Evolutionary conservation across 35 echinoderm and acorn worm genomes (phyloP).

Genomic region (Amphiura filiformis): DNA sequence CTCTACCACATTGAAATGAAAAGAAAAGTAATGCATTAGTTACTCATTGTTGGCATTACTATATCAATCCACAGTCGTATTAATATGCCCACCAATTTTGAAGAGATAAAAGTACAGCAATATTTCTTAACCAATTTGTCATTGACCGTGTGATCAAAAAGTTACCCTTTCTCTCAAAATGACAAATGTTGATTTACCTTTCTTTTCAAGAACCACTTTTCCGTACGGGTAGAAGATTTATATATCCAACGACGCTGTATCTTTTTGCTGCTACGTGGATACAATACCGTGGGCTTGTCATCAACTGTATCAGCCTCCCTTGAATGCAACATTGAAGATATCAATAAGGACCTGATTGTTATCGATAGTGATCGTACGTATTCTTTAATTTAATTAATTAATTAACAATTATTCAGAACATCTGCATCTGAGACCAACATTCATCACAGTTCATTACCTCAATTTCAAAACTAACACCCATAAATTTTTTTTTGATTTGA

Average conservation of each 20-base stretch:
- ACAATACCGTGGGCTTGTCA: slow-evolving; percentile 25
- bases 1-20: too few species aligned
- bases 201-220: slow-evolving; percentile 3
- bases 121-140: not conserved
- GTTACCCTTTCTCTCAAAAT: not conserved
- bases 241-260: not conserved
- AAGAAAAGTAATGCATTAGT: too few species aligned
- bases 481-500: too few species aligned
- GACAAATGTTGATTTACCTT: not conserved
- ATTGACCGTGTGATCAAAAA: not conserved
- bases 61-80: too few species aligned
- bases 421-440: too few species aligned
- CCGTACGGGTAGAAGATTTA: not conserved
- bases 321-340: not conserved
- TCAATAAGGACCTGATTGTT: not conserved
- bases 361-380: slow-evolving; percentile 27
- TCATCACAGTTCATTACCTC: too few species aligned
- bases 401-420: too few species aligned
- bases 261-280: slow-evolving; percentile 18
- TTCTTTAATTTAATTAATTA: too few species aligned
- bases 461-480: too few species aligned
- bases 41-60: too few species aligned
- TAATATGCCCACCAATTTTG: not conserved
- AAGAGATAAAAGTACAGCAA: not conserved
- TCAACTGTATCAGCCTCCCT: not conserved